Evolutionary conservation across 2,797 vertebrate species (phyloP), one percentile per base, ranked within the genome.

Genomic region (Enteromius mattozi): DNA sequence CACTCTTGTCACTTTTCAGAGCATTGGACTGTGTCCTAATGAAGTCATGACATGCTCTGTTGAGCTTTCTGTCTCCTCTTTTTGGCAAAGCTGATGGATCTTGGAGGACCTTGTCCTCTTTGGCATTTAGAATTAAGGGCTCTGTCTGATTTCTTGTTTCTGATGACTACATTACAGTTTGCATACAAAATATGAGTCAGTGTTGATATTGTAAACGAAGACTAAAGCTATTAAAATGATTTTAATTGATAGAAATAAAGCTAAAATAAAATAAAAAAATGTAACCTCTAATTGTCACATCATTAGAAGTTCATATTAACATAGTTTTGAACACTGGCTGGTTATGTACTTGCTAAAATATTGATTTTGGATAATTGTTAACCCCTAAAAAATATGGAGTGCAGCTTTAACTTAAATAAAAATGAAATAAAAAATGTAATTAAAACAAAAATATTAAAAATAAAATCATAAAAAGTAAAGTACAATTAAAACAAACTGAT

Each of bases 11-110:
- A 80, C 76, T 66, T 71, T 83, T 80, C 37, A 61, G 40, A 66
- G 47, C 40, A 21, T 54, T 83, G 81, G 74, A 78, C 51, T 72
- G 76, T 33, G 72, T 59, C 69, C 56, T 84, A 82, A 87, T 85
- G 69, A 65, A 80, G 81, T 72, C 74, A 78, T 85, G 74, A 81
- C 51, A 81, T 65, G 77, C 65, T 69, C 59, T 42, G 65, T 33
- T 78, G 47, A 75, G 82, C 47, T 56, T 33, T 82, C 49, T 76
- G 19, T 56, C 24, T 77, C 8, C 30, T 40, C 56, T 24, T 83
- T 83, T 47, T 74, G 6, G 56, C 81, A 76, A 9, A 76, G 59
- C 42, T 77, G 72, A 10, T 37, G 21, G 5, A 76, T 68, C 30
- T 61, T n/a, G n/a, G n/a, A n/a, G n/a, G 12, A 27, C 10, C 16